A percentile compares a stretch with the other conserved stretches of the same genome.
These are phyloP conservation scores for Chiloscyllium punctatum DNA, from an alignment of 2,797 vertebrate genomes.

Conservation along the genomic window DNA sequence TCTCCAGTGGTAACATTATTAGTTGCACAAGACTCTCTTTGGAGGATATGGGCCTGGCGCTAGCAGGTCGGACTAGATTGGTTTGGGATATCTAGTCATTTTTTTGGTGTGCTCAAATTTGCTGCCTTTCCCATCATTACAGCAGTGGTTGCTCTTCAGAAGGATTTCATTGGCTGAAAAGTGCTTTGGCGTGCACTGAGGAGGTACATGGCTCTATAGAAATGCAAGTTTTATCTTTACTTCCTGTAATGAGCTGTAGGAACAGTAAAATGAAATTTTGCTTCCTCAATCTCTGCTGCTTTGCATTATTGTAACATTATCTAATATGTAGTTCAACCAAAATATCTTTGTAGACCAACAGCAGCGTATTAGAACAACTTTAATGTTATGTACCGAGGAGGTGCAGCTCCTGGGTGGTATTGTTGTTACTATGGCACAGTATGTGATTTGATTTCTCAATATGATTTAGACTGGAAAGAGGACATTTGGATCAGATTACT, in stretches of 20 bases:
- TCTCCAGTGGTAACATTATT: too few relatives aligned
- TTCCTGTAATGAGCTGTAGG: not conserved
- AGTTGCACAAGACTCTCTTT: too few relatives aligned
- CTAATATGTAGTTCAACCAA: not conserved
- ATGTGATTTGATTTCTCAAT: not conserved
- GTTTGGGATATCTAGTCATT: too few relatives aligned
- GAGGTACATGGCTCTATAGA: too few relatives aligned
- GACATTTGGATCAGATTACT: not conserved
- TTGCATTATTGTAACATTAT: not conserved
- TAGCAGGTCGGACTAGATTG: too few relatives aligned
- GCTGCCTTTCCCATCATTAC: too few relatives aligned
- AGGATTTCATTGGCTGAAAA: not conserved
- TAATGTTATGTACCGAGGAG: not conserved
- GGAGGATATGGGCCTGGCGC: too few relatives aligned
- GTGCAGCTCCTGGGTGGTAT: not conserved
- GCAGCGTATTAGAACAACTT: not conserved
- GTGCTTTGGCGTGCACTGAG: not conserved
- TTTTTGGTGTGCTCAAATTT: not conserved
- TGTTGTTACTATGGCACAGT: not conserved
- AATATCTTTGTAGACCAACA: not conserved
- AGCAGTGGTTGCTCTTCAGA: not conserved
- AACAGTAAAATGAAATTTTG: not conserved
- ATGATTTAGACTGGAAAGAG: not conserved
- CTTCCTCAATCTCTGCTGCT: not conserved
- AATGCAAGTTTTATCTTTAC: not conserved